Base-by-base conservation (phyloP, 1,140 invertebrate genomes). In the Pogonognathellus flavescens region DNA sequence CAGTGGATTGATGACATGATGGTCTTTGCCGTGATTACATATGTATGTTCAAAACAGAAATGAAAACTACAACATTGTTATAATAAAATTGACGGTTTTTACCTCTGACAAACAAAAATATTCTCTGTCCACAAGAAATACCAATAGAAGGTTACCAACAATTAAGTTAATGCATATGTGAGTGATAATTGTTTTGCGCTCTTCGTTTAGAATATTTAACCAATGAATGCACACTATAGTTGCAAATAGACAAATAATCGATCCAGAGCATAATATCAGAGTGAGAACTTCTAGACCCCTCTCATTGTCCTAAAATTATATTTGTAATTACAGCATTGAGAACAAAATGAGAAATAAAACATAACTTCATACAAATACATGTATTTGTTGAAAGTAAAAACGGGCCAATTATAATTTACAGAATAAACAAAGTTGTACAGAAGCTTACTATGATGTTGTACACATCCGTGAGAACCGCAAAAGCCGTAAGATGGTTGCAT, bases 401-500 rank as follows among this genome's bases (percentile, higher is more conserved):
- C n/a, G n/a, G n/a, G n/a, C n/a, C n/a, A n/a, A n/a, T n/a, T n/a
- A n/a, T n/a, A n/a, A n/a, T n/a, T n/a, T n/a, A n/a, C n/a, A n/a
- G n/a, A n/a, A n/a, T n/a, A n/a, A n/a, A n/a, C n/a, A n/a, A n/a
- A n/a, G n/a, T n/a, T n/a, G n/a, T n/a, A n/a, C n/a, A n/a, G n/a
- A n/a, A n/a, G n/a, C n/a, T n/a, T n/a, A n/a, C n/a, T n/a, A n/a
- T n/a, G n/a, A n/a, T n/a, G n/a, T n/a, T n/a, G n/a, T n/a, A n/a
- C n/a, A n/a, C n/a, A n/a, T 92, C 91, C 92, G 93, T 93, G 0
- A 93, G 85, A 13, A 93, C 89, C 70, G 93, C 93, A 90, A 94
- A 94, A 89, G 93, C 92, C 14, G 93, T 94, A 14, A 94, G 89
- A 89, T 94, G 93, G 86, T 92, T 90, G 89, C 93, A 94, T 84